phyloP scores from a whole-genome alignment of 2,797 vertebrate genomes.

The Phoeniculus purpureus region DNA sequence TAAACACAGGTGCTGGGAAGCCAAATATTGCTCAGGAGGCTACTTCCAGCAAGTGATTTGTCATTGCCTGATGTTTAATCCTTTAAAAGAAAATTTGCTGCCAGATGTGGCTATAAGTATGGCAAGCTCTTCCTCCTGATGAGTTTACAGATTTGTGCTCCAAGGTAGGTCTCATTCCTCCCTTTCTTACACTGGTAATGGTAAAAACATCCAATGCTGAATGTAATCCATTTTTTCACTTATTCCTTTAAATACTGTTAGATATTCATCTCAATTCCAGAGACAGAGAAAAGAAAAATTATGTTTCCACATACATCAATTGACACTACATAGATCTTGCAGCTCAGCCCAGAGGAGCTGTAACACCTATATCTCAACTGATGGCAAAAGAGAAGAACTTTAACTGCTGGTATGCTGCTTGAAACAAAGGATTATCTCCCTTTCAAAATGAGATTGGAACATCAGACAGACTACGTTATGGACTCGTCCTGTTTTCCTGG shows the following conservation, averaged over 20 bases:
- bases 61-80: constrained; percentile 10
- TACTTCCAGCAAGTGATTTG: constrained; percentile 35
- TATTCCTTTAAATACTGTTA: not conserved
- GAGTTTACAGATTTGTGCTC: not conserved
- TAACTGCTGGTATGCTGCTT: not conserved
- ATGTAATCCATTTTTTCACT: not conserved
- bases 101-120: not conserved
- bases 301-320: not conserved
- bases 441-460: not conserved
- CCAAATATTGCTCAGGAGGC: constrained; percentile 16
- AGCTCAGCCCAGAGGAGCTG: not conserved
- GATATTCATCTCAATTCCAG: not conserved
- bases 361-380: not conserved
- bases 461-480: not conserved
- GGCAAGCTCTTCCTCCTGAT: not conserved
- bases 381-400: not conserved
- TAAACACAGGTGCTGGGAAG: constrained; percentile 45
- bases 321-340: not conserved
- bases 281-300: not conserved
- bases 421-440: not conserved
- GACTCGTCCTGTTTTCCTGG: not conserved
- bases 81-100: constrained; percentile 11
- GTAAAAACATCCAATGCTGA: not conserved
- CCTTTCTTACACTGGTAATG: not conserved
- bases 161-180: not conserved